phyloP scores from a whole-genome alignment of 2,888 invertebrate species.

The Drosophila neutralis region DNA sequence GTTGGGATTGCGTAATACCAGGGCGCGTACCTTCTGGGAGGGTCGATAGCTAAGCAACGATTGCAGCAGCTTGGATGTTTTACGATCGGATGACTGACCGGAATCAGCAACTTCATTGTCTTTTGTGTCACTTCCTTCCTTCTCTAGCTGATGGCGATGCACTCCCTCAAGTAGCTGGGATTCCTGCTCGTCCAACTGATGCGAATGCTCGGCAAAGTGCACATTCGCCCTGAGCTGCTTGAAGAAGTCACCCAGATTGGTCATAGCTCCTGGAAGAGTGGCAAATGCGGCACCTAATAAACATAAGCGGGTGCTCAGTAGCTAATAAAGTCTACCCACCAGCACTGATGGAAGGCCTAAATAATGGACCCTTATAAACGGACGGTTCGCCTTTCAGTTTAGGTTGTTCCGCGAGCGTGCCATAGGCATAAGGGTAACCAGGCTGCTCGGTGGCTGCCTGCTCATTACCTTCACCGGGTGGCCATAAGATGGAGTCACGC shows the following conservation, averaged over 20 bases:
- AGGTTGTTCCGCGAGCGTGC: constrained; percentile 8
- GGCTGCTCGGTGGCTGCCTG: neutral
- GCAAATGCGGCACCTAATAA: constrained; percentile 36
- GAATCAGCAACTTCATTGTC: constrained; percentile 31
- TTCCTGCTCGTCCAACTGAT: constrained; percentile 71
- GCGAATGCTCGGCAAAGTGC: constrained; percentile 78
- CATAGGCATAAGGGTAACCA: constrained; percentile 15
- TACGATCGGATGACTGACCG: constrained; percentile 41
- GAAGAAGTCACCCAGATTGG: constrained; percentile 83
- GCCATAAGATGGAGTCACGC: constrained; percentile 34
- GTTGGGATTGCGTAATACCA: constrained; percentile 86
- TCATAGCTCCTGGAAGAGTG: constrained; percentile 82
- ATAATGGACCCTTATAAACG: constrained; percentile 39
- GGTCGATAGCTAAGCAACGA: constrained; percentile 85
- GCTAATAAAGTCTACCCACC: constrained; percentile 71
- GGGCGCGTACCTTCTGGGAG: constrained; percentile 86
- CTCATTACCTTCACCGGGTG: constrained; percentile 4
- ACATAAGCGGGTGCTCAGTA: neutral
- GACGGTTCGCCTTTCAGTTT: constrained; percentile 63
- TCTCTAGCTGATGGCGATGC: constrained; percentile 76
- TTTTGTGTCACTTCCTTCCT: constrained; percentile 37
- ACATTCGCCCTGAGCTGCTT: constrained; percentile 82
- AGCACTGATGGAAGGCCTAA: constrained; percentile 83
- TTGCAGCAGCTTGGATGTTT: constrained; percentile 84
- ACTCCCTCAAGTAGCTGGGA: constrained; percentile 80